Conservation (phyloP, 92 coral and sea anemone genomes). For the Actinostola sp. region DNA sequence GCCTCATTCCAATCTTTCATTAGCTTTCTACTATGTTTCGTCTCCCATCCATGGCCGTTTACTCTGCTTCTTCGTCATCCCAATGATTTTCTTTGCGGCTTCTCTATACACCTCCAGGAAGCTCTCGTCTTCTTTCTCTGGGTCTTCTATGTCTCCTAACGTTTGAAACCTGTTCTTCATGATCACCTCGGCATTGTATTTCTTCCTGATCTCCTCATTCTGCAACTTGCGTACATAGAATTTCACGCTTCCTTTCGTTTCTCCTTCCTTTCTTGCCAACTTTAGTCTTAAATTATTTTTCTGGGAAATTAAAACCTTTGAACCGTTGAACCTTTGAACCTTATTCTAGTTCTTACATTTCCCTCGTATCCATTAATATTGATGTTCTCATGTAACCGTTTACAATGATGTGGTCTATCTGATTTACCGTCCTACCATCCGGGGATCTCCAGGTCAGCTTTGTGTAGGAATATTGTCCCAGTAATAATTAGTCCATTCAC, state of each 20-base stretch:
- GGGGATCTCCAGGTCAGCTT: conserved; percentile 1
- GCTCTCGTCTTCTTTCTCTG: conserved; percentile 13
- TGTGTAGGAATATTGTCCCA: not conserved
- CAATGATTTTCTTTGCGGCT: conserved; percentile 5
- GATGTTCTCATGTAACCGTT: conserved; percentile 40
- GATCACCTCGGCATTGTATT: not conserved
- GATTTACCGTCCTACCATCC: conserved; percentile 21
- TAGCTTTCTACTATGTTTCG: conserved; percentile 3
- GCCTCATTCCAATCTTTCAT: conserved; percentile 18
- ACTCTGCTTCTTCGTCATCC: conserved; percentile 12
- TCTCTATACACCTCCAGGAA: conserved; percentile 10
- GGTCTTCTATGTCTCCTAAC: conserved; percentile 20
- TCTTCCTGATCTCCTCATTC: conserved; percentile 16
- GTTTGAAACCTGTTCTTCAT: conserved; percentile 21
- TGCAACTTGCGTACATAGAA: conserved; percentile 20
- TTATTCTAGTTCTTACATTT: conserved; percentile 8
- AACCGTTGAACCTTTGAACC: not conserved
- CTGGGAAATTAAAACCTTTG: not conserved
- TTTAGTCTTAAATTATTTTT: not conserved
- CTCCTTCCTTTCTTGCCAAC: not conserved
- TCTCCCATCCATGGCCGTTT: conserved; percentile 11
- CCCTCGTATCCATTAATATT: not conserved
- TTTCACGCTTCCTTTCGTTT: not conserved
- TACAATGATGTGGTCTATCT: conserved; percentile 13
- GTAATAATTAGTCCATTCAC: not conserved